Percentiles rank a stretch among this genome's conserved stretches.
Evolutionary conservation across 2,113 vertebrate species (phyloP).

Genomic region (Scalopus aquaticus): DNA sequence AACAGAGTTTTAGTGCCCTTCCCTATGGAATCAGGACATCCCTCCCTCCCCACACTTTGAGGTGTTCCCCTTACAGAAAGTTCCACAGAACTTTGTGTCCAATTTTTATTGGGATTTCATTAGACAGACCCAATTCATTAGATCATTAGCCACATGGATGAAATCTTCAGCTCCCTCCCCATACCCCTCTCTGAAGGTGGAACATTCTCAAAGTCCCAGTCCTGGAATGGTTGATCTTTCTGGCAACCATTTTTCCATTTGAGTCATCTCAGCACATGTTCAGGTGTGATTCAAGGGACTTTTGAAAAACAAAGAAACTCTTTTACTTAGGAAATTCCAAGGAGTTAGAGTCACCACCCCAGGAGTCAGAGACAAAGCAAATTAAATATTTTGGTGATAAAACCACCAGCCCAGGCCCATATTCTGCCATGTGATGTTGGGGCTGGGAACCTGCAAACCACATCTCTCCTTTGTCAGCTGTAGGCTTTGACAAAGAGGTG

Average conservation of each 20-base stretch:
- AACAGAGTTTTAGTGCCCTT: neutral
- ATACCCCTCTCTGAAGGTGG: neutral
- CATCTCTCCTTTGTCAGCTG: neutral
- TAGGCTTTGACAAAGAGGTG: neutral
- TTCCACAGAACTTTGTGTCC: neutral
- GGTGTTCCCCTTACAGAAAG: neutral
- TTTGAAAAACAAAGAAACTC: neutral
- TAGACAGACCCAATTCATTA: neutral
- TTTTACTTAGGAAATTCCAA: constrained; percentile 18
- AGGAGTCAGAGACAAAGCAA: neutral
- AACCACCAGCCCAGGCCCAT: neutral
- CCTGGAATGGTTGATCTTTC: neutral
- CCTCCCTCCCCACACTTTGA: neutral
- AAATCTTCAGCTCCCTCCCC: neutral
- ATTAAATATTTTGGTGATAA: neutral
- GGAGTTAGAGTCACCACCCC: neutral
- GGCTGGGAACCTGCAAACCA: neutral
- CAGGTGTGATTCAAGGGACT: neutral
- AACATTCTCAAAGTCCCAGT: neutral
- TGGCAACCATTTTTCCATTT: neutral
- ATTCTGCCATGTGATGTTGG: neutral
- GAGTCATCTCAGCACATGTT: neutral
- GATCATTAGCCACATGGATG: neutral
- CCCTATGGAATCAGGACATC: neutral
- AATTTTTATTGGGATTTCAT: neutral